phyloP scores from a whole-genome alignment of 2,888 invertebrate species.

The Nemurella pictetii region DNA sequence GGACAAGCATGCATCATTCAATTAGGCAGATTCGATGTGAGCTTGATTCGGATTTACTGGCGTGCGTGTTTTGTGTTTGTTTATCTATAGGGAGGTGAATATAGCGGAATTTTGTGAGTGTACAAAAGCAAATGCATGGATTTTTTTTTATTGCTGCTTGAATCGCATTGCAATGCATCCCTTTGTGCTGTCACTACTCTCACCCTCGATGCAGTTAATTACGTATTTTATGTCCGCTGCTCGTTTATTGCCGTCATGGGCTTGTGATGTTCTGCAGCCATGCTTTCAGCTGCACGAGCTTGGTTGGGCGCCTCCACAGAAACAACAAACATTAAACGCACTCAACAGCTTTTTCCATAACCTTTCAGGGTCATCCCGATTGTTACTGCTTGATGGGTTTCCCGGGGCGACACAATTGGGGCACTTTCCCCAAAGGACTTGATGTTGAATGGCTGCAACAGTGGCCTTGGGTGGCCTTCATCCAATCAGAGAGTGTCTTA shows the following conservation, averaged over 20 bases:
- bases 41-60: background rate
- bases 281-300: background rate
- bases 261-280: background rate
- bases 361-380: too few species aligned
- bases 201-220: background rate
- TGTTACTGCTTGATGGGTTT: too few species aligned
- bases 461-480: background rate
- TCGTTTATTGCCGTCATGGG: background rate
- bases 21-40: background rate
- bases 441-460: too few species aligned
- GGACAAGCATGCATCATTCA: background rate
- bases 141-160: background rate
- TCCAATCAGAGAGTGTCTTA: too few species aligned
- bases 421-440: too few species aligned
- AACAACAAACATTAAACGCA: too few species aligned
- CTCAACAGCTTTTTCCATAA: background rate
- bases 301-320: background rate
- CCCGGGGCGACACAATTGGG: too few species aligned
- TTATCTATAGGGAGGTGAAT: background rate
- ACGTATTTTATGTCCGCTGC: background rate
- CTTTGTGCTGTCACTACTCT: background rate
- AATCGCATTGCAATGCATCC: background rate
- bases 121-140: background rate
- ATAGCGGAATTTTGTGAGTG: background rate
- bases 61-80: background rate